These are phyloP conservation scores for Aplocera efformata DNA, from an alignment of 2,888 invertebrate genomes.

Conservation along the genomic window DNA sequence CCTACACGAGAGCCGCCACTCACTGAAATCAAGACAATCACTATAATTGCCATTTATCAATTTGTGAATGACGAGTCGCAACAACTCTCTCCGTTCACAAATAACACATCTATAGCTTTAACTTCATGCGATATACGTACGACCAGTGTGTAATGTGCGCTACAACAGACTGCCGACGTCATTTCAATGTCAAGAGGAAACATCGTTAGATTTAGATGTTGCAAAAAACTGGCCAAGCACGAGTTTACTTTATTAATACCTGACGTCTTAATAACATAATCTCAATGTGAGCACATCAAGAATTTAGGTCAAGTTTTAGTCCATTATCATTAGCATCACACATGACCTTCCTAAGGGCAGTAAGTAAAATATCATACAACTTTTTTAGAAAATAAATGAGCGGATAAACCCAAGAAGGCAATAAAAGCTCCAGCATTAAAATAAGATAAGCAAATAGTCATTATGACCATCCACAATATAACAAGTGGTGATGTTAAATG, in stretches of 20 bases:
- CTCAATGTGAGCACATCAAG: too few species aligned
- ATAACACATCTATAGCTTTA: slow-evolving; percentile 6
- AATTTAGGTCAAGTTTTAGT: too few species aligned
- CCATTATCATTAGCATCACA: too few species aligned
- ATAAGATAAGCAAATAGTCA: too few species aligned
- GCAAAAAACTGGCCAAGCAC: slow-evolving; percentile 25
- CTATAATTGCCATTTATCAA: slow-evolving; percentile 22
- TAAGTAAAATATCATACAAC: too few species aligned
- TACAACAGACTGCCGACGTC: slow-evolving; percentile 16
- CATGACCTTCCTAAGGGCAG: too few species aligned
- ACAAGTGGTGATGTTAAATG: too few species aligned
- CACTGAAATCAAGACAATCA: slow-evolving; percentile 4
- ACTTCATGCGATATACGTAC: slow-evolving; percentile 1
- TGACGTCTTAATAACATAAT: too few species aligned
- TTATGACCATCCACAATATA: too few species aligned
- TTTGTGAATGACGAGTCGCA: slow-evolving; percentile 21
- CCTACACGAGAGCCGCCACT: not conserved
- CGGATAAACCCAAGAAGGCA: too few species aligned
- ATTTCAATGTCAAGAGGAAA: slow-evolving; percentile 18
- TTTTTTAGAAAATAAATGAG: too few species aligned
- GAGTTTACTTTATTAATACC: slow-evolving; percentile 6
- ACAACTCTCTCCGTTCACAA: slow-evolving; percentile 23
- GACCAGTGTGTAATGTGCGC: slow-evolving; percentile 6
- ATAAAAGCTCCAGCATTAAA: too few species aligned
- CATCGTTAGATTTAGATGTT: slow-evolving; percentile 22